phyloP scores from a whole-genome alignment of 2,888 invertebrate species.

The Apeira syringaria region DNA sequence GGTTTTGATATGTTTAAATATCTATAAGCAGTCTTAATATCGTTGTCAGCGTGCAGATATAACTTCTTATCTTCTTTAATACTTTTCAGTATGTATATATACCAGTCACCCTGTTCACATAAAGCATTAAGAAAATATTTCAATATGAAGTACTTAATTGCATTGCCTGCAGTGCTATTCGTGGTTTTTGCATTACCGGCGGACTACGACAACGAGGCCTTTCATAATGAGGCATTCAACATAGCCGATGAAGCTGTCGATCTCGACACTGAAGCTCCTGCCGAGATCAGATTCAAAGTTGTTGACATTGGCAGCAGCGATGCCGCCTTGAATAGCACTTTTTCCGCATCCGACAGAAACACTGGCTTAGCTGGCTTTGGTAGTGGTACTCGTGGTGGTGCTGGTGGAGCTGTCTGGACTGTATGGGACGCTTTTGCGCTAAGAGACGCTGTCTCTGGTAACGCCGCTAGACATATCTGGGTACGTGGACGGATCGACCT shows the following conservation, averaged over 20 bases:
- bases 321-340: background rate
- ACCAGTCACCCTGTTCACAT: too few relatives aligned
- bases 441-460: background rate
- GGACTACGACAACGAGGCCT: background rate
- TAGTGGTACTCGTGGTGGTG: background rate
- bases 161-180: background rate
- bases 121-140: background rate
- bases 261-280: background rate
- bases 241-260: background rate
- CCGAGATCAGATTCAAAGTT: background rate
- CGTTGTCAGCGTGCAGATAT: too few relatives aligned
- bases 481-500: background rate
- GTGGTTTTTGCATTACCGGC: background rate
- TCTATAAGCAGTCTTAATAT: too few relatives aligned
- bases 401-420: background rate
- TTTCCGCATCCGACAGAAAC: background rate
- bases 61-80: too few relatives aligned
- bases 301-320: background rate
- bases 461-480: background rate
- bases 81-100: too few relatives aligned
- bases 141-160: background rate
- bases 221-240: background rate
- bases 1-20: too few relatives aligned
- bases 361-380: background rate
- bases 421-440: background rate